Percentiles rank a stretch among this genome's conserved stretches.
Evolutionary conservation across 2,113 vertebrate genomes (phyloP).

Genomic region (Myotis yumanensis): DNA sequence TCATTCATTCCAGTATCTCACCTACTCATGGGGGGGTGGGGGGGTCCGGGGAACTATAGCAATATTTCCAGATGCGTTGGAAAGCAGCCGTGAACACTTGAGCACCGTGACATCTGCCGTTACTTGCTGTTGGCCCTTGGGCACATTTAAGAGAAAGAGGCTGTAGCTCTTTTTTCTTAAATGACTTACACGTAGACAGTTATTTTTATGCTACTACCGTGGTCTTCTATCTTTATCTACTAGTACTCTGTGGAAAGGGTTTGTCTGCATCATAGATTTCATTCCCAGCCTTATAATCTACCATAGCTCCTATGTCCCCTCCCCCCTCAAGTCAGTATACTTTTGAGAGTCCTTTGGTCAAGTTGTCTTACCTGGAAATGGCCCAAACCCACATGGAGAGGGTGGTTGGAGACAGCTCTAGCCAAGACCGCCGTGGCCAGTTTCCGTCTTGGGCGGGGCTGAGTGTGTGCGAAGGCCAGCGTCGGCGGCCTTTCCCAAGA

Average conservation of each 20-base stretch:
- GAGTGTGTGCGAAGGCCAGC: neutral
- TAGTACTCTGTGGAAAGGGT: slow-evolving; percentile 63
- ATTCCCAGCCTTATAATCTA: slow-evolving; percentile 57
- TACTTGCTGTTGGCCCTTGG: slow-evolving; percentile 60
- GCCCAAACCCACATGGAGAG: neutral
- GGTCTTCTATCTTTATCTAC: slow-evolving; percentile 53
- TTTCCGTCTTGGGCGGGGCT: neutral
- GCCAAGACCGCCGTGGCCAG: neutral
- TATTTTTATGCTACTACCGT: slow-evolving; percentile 50
- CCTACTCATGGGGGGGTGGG: slow-evolving; percentile 64
- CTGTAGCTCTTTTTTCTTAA: slow-evolving; percentile 48
- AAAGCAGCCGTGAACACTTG: slow-evolving; percentile 60
- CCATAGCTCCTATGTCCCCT: slow-evolving; percentile 50
- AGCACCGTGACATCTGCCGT: slow-evolving; percentile 27
- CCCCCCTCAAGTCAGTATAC: neutral
- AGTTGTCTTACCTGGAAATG: neutral
- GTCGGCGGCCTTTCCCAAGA: neutral
- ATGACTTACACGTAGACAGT: slow-evolving; percentile 20
- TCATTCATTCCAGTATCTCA: slow-evolving; percentile 72
- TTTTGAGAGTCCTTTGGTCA: slow-evolving; percentile 49
- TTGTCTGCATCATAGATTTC: slow-evolving; percentile 58
- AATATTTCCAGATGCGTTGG: slow-evolving; percentile 77
- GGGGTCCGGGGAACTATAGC: slow-evolving; percentile 72
- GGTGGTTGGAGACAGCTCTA: neutral
- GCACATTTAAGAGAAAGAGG: slow-evolving; percentile 68